These are phyloP conservation scores for Diplodus sargus DNA, from an alignment of 2,797 vertebrate species.

Conservation along the genomic window DNA sequence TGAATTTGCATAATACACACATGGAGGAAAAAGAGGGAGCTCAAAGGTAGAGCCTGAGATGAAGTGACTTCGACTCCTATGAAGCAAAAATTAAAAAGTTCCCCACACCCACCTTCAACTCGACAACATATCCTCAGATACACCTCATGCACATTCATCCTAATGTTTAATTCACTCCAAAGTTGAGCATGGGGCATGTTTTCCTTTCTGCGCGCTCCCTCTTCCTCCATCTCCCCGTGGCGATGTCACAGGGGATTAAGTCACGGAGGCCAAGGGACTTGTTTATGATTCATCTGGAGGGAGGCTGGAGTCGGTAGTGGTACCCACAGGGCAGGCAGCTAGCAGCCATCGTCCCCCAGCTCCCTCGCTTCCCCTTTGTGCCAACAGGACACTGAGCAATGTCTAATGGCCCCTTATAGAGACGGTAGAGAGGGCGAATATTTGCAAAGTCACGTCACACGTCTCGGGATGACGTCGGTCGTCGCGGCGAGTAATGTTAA, in stretches of 20 bases:
- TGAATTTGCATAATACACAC: conserved; percentile 74
- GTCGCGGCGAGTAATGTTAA: conserved; percentile 13
- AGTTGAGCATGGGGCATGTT: conserved; percentile 73
- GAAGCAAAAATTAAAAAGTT: conserved; percentile 59
- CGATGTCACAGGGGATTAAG: conserved; percentile 83
- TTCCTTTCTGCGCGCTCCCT: conserved; percentile 61
- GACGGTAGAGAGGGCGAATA: conserved; percentile 27
- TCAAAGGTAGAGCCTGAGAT: conserved; percentile 59
- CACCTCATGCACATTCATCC: conserved; percentile 75
- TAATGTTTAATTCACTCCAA: conserved; percentile 81
- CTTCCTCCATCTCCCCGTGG: conserved; percentile 66
- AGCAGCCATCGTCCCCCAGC: conserved; percentile 57
- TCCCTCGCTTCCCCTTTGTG: conserved; percentile 48
- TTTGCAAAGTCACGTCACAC: conserved; percentile 33
- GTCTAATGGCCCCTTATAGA: conserved; percentile 33
- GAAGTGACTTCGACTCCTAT: conserved; percentile 57
- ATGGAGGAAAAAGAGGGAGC: conserved; percentile 38
- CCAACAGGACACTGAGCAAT: conserved; percentile 46
- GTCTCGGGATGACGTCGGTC: conserved; percentile 27
- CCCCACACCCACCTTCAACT: conserved; percentile 26
- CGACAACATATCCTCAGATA: conserved; percentile 68
- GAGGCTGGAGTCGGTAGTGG: conserved; percentile 64
- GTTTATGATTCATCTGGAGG: conserved; percentile 80
- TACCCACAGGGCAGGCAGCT: conserved; percentile 67
- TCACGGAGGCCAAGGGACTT: conserved; percentile 74